Evolutionary conservation across 2,888 invertebrate genomes (phyloP), one percentile per base, ranked within the genome.

Genomic region (Parochlus steinenii): DNA sequence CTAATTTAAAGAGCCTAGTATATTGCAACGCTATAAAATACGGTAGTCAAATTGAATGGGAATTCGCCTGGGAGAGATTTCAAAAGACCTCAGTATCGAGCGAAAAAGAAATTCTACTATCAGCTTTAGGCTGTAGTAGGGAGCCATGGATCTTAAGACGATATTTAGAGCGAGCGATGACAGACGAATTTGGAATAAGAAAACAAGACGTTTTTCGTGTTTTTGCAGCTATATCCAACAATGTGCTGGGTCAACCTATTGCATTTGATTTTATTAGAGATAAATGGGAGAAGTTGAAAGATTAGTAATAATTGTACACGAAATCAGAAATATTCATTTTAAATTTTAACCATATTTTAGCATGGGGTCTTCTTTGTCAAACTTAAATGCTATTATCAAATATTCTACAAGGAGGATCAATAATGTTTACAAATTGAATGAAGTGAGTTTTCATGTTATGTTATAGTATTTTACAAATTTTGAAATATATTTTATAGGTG

Each of bases 21-120:
- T 90, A 89, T 56, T 92, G 92, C 50, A 75, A 80, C 2, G 89
- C 83, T 0, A 73, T 93, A 6, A 67, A 74, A 37, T 70, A 77
- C 7, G 92, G 92, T 1, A 79, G 80, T 0, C 75, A 80, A 43
- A 63, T 67, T 1, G 87, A 89, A 51, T 93, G 92, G 92, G 71
- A 81, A 42, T 92, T 90, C 53, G 77, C 80, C 1, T 87, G 85
- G 73, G 65, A 79, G 30, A 65, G 79, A 19, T 90, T 82, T 52
- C 53, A 69, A 23, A 69, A 67, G 4, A 72, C 82, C 3, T 76
- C 76, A 42, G 75, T 83, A 0, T 83, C 83, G 0, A 75, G 80
- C 0, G 90, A 92, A 53, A 73, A 83, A 46, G 78, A 78, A 43
- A 62, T 77, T 6, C 58, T 92, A 6, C 62, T 90, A 10, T 67